Base-by-base conservation (phyloP, 2,113 vertebrate genomes). In the Manacus vitellinus region DNA sequence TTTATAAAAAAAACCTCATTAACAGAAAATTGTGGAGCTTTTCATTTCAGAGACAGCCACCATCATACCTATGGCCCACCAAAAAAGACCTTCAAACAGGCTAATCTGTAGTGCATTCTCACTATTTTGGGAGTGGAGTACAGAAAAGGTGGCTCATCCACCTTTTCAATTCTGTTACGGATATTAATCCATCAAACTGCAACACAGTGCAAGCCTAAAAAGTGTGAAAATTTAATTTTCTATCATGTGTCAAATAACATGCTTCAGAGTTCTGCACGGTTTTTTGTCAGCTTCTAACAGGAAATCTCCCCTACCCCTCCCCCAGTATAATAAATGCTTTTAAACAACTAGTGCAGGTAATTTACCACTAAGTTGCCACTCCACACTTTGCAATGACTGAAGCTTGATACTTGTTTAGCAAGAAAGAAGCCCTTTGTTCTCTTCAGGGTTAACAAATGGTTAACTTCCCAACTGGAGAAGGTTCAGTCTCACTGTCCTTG, bases 401-500 rank as follows among this genome's bases (percentile, higher is more conserved):
- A 80, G 47, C 43, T 41, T 59, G 43, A 58, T 33, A 14, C 22
- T 73, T 12, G 5, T 43, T 77, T 30, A 59, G 33, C 10, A 52
- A 52, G 35, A 61, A 2, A 46, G 39, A 92, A 94, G 51, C 4
- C 2, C 12, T 83, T 17, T 35, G n/a, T 37, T 49, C 55, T 31
- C 55, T 65, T 52, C 18, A 7, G 2, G 65, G 41, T 65, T 13
- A 81, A 46, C 1, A 1, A 91, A 76, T 51, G 54, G 77, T 96
- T 96, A 97, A 91, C 35, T 88, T 85, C 70, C 46, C 81, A 78
- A 41, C 25, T 65, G 62, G 25, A 79, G 49, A 87, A 75, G 25
- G 77, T 94, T 49, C 66, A 89, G 58, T 27, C 56, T 66, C 74
- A 61, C 66, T 91, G 85, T 59, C 87, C 93, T 96, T 92, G 71